These are phyloP conservation scores for Drosophila affinis DNA, from an alignment of 2,888 invertebrate genomes.

Conservation along the genomic window DNA sequence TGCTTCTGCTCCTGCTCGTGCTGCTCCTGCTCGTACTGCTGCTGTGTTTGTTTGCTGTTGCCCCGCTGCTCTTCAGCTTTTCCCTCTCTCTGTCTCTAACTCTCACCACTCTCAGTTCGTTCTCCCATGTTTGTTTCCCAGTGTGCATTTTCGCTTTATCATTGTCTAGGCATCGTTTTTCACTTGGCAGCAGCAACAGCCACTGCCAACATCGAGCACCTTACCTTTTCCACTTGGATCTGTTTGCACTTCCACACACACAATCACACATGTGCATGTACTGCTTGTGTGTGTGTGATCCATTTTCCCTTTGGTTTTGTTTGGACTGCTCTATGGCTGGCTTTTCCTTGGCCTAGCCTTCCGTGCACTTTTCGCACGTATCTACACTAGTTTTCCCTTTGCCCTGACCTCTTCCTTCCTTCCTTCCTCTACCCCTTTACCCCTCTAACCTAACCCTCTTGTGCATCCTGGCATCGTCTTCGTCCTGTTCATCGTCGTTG, in stretches of 20 bases:
- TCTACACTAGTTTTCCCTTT: conserved; percentile 60
- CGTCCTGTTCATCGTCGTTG: conserved; percentile 35
- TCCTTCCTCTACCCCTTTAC: background rate
- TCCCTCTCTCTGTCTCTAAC: conserved; percentile 13
- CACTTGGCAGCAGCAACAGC: conserved; percentile 51
- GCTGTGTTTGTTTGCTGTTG: conserved; percentile 18
- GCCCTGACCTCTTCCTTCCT: conserved; percentile 22
- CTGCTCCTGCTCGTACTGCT: conserved; percentile 21
- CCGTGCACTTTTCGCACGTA: conserved; percentile 57
- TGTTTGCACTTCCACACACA: conserved; percentile 26
- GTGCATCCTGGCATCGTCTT: conserved; percentile 36
- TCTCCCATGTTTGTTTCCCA: conserved; percentile 18
- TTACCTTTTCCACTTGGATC: conserved; percentile 39
- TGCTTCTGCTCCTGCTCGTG: conserved; percentile 22
- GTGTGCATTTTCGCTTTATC: conserved; percentile 74
- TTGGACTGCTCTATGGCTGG: conserved; percentile 24
- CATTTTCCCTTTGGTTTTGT: conserved; percentile 33
- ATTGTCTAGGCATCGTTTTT: conserved; percentile 67
- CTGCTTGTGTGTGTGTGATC: conserved; percentile 33
- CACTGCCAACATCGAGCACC: conserved; percentile 45
- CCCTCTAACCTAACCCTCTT: background rate
- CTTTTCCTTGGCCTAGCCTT: conserved; percentile 43
- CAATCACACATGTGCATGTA: conserved; percentile 2
- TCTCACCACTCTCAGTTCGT: conserved; percentile 3
- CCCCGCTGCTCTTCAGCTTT: conserved; percentile 33